Evolutionary conservation across 2,113 vertebrate species (phyloP), one percentile per base, ranked within the genome.

Genomic region (Peromyscus leucopus): DNA sequence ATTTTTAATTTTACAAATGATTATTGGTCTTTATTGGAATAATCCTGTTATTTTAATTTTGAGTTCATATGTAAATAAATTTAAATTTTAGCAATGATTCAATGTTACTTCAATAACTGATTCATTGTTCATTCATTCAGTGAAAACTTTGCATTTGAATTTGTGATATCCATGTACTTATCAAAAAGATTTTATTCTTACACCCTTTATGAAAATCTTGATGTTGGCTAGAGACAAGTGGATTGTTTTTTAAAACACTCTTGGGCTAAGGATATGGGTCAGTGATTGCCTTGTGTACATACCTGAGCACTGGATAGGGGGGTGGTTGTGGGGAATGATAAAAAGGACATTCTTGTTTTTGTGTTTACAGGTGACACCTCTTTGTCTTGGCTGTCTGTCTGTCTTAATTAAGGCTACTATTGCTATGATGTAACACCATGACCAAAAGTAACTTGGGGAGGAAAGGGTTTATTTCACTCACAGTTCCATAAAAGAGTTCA

Each of bases 1-100:
- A 72, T 84, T 91, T 91, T 93, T 74, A 17, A 82, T 76, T 67
- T 93, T 96, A 75, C 26, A 71, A 85, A 82, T n/a, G 11, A 59
- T 59, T 82, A n/a, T 82, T 24, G 55, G 80, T 61, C 57, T 61
- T 31, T 85, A 42, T 63, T 63, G 2, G 82, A 28, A 63, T 36
- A 63, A 46, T 42, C 12, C 16, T 84, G n/a, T 42, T 83, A 61
- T 83, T 83, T 83, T 42, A 85, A 85, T 26, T 39, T 24, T 84
- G 59, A 84, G 24, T 61, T 84, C 63, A 84, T 19, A 42, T 84
- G 12, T 63, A 84, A 84, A 84, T 84, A 63, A 85, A 31, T 65
- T 65, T 65, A 82, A 91, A 51, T 87, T 71, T 87, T 71, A 71
- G 59, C 15, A 87, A 72, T 86, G 61, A 85, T 67, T 86, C 48